Conservation (phyloP, 2,113 vertebrate species). For the Gnathonemus longibarbis region DNA sequence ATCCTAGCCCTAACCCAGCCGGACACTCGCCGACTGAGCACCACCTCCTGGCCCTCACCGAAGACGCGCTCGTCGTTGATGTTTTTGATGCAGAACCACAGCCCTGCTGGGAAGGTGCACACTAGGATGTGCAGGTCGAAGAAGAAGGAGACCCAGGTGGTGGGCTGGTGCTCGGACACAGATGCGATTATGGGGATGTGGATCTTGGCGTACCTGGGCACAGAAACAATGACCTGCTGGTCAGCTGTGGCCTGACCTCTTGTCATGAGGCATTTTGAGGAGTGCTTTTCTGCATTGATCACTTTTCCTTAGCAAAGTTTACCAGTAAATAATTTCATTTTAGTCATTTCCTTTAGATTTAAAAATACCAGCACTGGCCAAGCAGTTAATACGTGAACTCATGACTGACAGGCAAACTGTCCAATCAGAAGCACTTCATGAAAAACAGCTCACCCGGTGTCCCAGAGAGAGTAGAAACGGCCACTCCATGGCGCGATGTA, state of each 20-base stretch:
- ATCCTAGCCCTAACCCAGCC: too few species aligned
- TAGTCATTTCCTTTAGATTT: not conserved
- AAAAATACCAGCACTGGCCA: not conserved
- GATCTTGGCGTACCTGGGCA: slow-evolving; percentile 92
- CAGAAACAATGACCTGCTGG: not conserved
- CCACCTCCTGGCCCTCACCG: slow-evolving; percentile 62
- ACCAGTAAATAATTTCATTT: not conserved
- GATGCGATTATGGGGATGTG: slow-evolving; percentile 99
- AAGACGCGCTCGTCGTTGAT: slow-evolving; percentile 95
- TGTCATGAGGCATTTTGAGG: not conserved
- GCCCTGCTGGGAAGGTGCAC: slow-evolving; percentile 96
- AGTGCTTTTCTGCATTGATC: not conserved
- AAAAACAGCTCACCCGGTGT: slow-evolving; percentile 79
- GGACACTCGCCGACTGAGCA: not conserved
- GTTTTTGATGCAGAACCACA: slow-evolving; percentile 99
- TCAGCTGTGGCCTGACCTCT: not conserved
- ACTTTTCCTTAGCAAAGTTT: not conserved
- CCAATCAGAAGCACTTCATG: not conserved
- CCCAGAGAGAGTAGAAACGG: slow-evolving; percentile 96
- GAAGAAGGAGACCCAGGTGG: slow-evolving; percentile 98
- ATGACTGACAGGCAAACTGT: not conserved
- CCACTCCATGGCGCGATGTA: slow-evolving; percentile 98
- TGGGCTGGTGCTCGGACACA: slow-evolving; percentile 97
- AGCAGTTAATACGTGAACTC: not conserved
- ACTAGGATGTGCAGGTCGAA: slow-evolving; percentile 99